Conservation (phyloP, 1,140 invertebrate genomes). For the Drosophila ambigua region DNA sequence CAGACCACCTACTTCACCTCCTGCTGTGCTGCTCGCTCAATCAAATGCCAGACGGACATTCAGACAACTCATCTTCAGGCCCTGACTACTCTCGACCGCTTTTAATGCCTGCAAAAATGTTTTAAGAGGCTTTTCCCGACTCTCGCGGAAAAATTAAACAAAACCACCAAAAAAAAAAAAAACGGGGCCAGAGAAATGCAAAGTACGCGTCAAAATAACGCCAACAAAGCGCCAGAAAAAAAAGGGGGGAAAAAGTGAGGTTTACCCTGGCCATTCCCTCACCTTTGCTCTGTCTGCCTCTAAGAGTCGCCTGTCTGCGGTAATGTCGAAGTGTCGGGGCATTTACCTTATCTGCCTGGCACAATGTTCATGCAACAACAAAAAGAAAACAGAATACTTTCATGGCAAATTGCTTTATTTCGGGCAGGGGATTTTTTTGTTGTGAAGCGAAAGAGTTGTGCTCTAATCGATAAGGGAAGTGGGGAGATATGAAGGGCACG, state of each 20-base stretch:
- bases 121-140: constrained; percentile 53
- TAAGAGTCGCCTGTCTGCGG: constrained; percentile 13
- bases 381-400: constrained; percentile 12
- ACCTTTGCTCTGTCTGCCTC: not conserved
- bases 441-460: not conserved
- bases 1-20: no score
- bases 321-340: constrained; percentile 21
- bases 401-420: constrained; percentile 25
- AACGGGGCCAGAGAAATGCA: constrained; percentile 9
- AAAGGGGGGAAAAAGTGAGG: constrained; percentile 16
- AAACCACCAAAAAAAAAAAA: constrained; percentile 16
- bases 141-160: constrained; percentile 30
- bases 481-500: not conserved
- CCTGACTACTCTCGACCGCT: not conserved
- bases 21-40: not conserved
- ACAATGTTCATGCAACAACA: constrained; percentile 5
- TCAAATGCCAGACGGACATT: constrained; percentile 28
- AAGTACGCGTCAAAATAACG: constrained; percentile 19
- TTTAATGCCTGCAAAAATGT: constrained; percentile 52
- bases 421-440: no score
- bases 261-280: not conserved
- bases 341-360: constrained; percentile 31
- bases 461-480: constrained; percentile 4
- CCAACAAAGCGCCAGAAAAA: constrained; percentile 16
- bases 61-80: not conserved